These are phyloP conservation scores for Ectobius pallidus DNA, from an alignment of 2,888 invertebrate species.

Conservation along the genomic window DNA sequence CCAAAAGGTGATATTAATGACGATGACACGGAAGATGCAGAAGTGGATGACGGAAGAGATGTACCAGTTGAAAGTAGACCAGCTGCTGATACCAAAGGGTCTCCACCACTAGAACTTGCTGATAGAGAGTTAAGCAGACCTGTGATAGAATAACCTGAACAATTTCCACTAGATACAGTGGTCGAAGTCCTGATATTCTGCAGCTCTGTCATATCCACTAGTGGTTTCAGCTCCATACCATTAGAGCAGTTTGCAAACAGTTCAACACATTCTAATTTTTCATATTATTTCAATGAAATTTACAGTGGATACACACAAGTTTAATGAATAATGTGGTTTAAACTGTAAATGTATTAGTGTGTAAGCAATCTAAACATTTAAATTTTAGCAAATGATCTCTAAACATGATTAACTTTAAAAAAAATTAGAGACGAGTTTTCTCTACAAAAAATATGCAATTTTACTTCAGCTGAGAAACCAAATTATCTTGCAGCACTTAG, in stretches of 20 bases:
- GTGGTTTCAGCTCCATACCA: constrained; percentile 36
- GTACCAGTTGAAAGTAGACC: constrained; percentile 27
- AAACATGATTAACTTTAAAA: no score
- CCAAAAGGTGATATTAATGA: constrained; percentile 33
- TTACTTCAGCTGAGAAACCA: no score
- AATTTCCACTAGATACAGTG: constrained; percentile 19
- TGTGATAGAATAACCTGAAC: constrained; percentile 42
- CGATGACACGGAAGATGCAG: constrained; percentile 33
- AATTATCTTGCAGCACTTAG: constrained; percentile 2
- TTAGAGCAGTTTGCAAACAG: neutral
- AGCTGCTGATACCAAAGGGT: constrained; percentile 35
- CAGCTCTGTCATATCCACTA: constrained; percentile 38
- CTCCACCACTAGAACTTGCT: constrained; percentile 24
- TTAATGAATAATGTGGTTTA: no score
- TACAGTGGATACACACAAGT: no score
- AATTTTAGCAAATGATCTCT: no score
- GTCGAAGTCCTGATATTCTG: constrained; percentile 24
- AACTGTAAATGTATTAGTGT: no score
- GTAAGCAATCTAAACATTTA: no score
- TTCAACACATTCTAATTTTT: neutral
- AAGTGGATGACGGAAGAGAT: neutral
- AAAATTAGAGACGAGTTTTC: no score
- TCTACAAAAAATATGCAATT: no score
- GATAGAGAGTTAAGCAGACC: constrained; percentile 41
- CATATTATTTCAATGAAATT: no score